A percentile compares a stretch with the other conserved stretches of the same genome.
Evolutionary conservation across 2,797 vertebrate species (phyloP).

Genomic region (Orestias chungarensis): DNA sequence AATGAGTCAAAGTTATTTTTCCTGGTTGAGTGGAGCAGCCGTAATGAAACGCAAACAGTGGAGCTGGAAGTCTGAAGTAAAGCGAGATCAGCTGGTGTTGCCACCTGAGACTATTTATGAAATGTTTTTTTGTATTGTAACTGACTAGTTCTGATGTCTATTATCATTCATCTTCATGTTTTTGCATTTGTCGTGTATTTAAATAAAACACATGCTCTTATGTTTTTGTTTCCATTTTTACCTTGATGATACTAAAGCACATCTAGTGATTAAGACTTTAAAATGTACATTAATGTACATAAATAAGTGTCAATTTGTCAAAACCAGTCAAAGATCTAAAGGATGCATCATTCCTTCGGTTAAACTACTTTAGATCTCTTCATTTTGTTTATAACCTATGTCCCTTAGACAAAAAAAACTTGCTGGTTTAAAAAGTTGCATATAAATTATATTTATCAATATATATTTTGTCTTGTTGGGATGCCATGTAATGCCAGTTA

Average conservation of each 20-base stretch:
- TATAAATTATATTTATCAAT: no score
- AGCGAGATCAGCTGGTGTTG: conserved; percentile 35
- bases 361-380: background rate
- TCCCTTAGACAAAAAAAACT: background rate
- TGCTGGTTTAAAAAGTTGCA: no score
- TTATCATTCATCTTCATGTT: conserved; percentile 34
- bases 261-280: background rate
- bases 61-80: conserved; percentile 71
- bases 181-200: conserved; percentile 49
- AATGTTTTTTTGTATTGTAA: conserved; percentile 35
- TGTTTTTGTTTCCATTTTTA: conserved; percentile 2
- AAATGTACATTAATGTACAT: background rate
- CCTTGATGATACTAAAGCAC: background rate
- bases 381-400: background rate
- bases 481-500: no score
- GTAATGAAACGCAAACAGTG: conserved; percentile 71
- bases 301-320: background rate
- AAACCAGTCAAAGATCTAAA: background rate
- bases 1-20: conserved; percentile 40
- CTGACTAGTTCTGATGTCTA: conserved; percentile 13
- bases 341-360: background rate
- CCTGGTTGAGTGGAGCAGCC: conserved; percentile 36
- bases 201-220: conserved; percentile 48
- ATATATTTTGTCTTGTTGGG: no score
- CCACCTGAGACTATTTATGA: conserved; percentile 14